Conservation (phyloP, 2,888 invertebrate genomes). For the Brenthis hecate region DNA sequence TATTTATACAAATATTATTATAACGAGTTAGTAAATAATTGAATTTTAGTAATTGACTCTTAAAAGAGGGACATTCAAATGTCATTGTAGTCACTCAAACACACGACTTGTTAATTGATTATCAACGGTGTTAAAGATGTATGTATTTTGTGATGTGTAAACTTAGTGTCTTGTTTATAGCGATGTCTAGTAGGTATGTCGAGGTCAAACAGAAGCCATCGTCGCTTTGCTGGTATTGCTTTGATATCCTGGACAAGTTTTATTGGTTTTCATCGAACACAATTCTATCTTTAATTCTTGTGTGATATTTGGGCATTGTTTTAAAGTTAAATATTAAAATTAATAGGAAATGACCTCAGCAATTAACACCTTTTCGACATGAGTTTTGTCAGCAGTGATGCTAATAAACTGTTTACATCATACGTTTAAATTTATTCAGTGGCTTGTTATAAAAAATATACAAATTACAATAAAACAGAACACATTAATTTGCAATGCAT, state of each 20-base stretch:
- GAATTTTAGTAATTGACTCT: neutral
- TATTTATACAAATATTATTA: too few species aligned
- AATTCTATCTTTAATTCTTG: conserved; percentile 38
- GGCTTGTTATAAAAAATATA: conserved; percentile 20
- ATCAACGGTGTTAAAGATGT: conserved; percentile 7
- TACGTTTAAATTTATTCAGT: conserved; percentile 29
- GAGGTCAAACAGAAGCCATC: conserved; percentile 26
- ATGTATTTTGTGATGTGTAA: conserved; percentile 27
- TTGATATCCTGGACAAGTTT: conserved; percentile 23
- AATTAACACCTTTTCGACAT: conserved; percentile 53
- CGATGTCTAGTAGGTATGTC: conserved; percentile 20
- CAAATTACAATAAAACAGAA: conserved; percentile 40
- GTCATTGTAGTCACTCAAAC: neutral
- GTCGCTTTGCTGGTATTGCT: conserved; percentile 14
- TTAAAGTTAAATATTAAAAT: conserved; percentile 46
- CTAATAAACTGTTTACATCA: conserved; percentile 52
- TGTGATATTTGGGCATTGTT: conserved; percentile 40
- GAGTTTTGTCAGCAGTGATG: conserved; percentile 44
- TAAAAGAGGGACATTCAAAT: neutral
- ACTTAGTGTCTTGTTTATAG: conserved; percentile 14
- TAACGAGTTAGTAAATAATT: too few species aligned
- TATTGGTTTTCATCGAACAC: conserved; percentile 27
- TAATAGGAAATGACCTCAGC: conserved; percentile 62
- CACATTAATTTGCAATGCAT: conserved; percentile 67
- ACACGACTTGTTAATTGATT: conserved; percentile 1